Evolutionary conservation across 2,113 vertebrate genomes (phyloP).

Genomic region (Camelus dromedarius): DNA sequence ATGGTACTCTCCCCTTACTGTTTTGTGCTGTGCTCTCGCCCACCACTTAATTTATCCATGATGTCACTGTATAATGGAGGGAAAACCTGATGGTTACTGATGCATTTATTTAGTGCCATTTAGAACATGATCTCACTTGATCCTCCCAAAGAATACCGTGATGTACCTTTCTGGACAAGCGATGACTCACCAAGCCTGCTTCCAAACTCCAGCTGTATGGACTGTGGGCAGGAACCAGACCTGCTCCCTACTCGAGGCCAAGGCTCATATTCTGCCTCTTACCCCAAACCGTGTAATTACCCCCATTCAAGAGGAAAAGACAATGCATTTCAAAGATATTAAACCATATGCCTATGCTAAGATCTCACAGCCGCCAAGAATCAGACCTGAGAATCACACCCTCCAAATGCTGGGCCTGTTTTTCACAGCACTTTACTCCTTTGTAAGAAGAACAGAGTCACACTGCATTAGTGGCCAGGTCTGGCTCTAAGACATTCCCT

Average conservation of each 20-base stretch:
- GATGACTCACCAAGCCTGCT: neutral
- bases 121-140: neutral
- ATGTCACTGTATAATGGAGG: neutral
- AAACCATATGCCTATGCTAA: neutral
- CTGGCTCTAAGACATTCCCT: neutral
- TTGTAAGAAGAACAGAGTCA: neutral
- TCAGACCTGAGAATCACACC: neutral
- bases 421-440: neutral
- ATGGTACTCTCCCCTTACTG: neutral
- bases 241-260: neutral
- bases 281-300: neutral
- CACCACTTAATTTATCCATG: neutral
- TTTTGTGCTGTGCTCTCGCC: neutral
- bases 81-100: neutral
- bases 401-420: neutral
- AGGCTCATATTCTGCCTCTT: neutral
- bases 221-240: neutral
- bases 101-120: neutral
- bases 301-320: neutral
- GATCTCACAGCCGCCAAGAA: neutral
- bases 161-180: neutral
- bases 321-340: neutral
- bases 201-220: neutral
- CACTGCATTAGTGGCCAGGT: neutral
- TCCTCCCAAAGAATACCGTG: neutral